phyloP scores from a whole-genome alignment of 2,113 vertebrate species.

The Tympanuchus pallidicinctus region DNA sequence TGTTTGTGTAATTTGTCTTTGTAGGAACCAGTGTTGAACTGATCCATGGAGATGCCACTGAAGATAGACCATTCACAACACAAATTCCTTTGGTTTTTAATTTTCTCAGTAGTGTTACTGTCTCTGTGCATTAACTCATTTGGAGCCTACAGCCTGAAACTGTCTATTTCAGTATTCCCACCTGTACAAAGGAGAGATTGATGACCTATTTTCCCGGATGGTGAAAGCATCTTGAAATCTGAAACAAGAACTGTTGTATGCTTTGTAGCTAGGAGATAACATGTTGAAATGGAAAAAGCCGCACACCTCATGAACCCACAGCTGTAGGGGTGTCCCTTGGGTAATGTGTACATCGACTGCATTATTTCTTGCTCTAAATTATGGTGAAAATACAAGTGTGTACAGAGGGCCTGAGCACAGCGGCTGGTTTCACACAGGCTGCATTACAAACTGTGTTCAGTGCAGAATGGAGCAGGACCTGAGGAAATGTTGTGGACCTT shows the following conservation, averaged over 20 bases:
- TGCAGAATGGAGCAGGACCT: neutral
- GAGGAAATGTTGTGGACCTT: neutral
- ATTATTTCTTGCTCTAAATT: neutral
- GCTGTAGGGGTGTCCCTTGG: neutral
- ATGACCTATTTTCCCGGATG: neutral
- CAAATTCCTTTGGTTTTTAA: too few species aligned
- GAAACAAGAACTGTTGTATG: too few species aligned
- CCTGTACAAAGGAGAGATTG: neutral
- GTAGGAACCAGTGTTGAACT: neutral
- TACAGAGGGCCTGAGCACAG: neutral
- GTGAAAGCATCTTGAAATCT: neutral
- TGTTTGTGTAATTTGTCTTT: neutral
- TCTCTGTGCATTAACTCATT: neutral
- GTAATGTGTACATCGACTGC: neutral
- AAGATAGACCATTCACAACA: neutral
- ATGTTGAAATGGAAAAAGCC: neutral
- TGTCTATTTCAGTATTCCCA: neutral
- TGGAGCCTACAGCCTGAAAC: neutral
- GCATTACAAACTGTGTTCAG: too few species aligned
- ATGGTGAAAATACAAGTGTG: neutral
- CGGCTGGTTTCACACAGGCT: neutral
- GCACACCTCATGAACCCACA: neutral
- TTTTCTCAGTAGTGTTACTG: neutral
- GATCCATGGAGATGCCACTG: too few species aligned
- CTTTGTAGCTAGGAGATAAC: neutral